A percentile compares a stretch with the other conserved stretches of the same genome.
Conservation (phyloP, 2,888 invertebrate genomes). For the Mimumesa dahlbomi region DNA sequence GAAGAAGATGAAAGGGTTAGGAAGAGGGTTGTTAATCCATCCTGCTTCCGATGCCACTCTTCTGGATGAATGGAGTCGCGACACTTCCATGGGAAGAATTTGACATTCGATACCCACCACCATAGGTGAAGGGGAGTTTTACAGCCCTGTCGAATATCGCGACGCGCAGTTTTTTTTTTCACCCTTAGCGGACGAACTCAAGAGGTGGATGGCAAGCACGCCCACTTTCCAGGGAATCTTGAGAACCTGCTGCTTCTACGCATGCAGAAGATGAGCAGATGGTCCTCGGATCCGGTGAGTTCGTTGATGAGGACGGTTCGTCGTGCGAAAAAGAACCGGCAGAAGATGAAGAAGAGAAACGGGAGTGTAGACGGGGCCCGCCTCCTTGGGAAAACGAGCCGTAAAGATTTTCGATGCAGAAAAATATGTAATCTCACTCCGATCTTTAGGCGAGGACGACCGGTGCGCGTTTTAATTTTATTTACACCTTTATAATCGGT, state of each 20-base stretch:
- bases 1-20: conserved; percentile 12
- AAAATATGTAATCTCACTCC: conserved; percentile 7
- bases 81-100: conserved; percentile 46
- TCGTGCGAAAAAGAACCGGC: conserved; percentile 50
- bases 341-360: conserved; percentile 18
- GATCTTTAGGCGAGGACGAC: conserved; percentile 5
- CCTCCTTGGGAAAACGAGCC: conserved; percentile 29
- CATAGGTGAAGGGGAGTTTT: conserved; percentile 24
- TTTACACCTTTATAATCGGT: conserved; percentile 3
- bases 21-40: conserved; percentile 35
- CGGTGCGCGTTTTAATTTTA: background rate
- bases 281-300: conserved; percentile 55
- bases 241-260: conserved; percentile 55
- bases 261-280: conserved; percentile 65
- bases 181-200: conserved; percentile 30
- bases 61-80: conserved; percentile 38
- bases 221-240: conserved; percentile 63
- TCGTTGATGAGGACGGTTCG: conserved; percentile 32
- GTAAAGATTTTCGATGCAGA: background rate
- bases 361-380: conserved; percentile 17
- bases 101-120: conserved; percentile 61
- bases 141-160: conserved; percentile 23
- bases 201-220: conserved; percentile 52
- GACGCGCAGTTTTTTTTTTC: conserved; percentile 43
- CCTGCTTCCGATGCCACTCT: conserved; percentile 53